These are phyloP conservation scores for Sepiola atlantica DNA, from an alignment of 2,888 invertebrate species.

Conservation along the genomic window DNA sequence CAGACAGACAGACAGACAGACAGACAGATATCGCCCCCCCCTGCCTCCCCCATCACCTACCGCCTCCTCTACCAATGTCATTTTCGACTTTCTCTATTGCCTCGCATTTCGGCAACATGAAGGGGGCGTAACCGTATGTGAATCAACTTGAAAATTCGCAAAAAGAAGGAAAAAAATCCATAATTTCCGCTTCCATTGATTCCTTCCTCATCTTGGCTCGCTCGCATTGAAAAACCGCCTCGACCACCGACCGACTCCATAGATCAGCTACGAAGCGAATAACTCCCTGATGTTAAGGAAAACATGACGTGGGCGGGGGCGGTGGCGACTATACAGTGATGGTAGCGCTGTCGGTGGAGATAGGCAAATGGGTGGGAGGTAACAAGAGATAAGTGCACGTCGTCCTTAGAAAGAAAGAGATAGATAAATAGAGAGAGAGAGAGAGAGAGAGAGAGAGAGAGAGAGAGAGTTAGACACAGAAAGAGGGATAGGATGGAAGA, in stretches of 20 bases:
- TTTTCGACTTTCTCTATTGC: background rate
- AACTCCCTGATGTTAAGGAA: background rate
- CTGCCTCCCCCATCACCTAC: background rate
- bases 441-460: too few relatives aligned
- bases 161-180: background rate
- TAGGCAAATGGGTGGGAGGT: background rate
- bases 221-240: background rate
- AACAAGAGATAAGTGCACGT: background rate
- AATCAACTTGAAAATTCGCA: slow-evolving; percentile 22
- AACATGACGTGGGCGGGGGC: background rate
- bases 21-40: background rate
- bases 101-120: background rate
- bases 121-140: slow-evolving; percentile 23
- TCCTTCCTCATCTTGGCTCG: background rate
- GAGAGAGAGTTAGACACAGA: background rate
- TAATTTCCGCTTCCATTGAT: slow-evolving; percentile 4
- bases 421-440: too few relatives aligned
- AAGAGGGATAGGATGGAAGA: background rate
- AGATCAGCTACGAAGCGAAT: slow-evolving; percentile 20
- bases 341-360: background rate
- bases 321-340: background rate
- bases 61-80: background rate
- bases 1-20: background rate
- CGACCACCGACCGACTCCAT: background rate
- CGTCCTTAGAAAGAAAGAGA: background rate